Base-by-base conservation (phyloP, 2,888 invertebrate species). In the Archips crataeganus region DNA sequence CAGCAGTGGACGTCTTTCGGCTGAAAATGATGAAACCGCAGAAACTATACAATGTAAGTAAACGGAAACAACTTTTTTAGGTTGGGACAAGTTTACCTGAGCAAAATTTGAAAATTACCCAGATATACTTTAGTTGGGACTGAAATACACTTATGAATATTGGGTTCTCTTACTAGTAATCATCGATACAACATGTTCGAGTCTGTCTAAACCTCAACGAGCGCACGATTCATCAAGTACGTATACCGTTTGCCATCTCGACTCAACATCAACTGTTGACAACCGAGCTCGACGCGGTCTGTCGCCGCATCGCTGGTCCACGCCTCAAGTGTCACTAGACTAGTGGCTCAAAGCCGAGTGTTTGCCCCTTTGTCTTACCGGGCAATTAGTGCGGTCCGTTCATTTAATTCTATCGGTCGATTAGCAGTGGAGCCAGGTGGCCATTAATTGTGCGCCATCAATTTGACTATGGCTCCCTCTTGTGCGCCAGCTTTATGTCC, bases 331-430 rank as follows among this genome's bases (percentile, higher is more conserved):
- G 92, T 88, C 91, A 92, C 92, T 92, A 91, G 92, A 93, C 90
- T 82, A 87, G 84, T 83, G 81, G 85, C 85, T 90, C 93, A 93
- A 93, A 93, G 93, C 91, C 86, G 91, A 92, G 88, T 94, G 94
- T 94, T 94, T 93, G 93, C 89, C 90, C 92, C 94, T 93, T 94
- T 94, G 93, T 93, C 94, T 94, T 94, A 91, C 91, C 85, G 86
- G 90, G 85, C 94, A 94, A 94, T 94, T 94, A 94, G 92, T 92
- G 89, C 89, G 88, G 90, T 88, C 92, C 92, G 94, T 93, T 93
- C 93, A 91, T 93, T 94, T 94, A 94, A 94, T 94, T 92, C 92
- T 92, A 93, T 93, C 93, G 93, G 90, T 93, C 94, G 94, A 94
- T 94, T 94, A 94, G 90, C 88, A 89, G 88, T 85, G 85, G 88